A percentile compares a stretch with the other conserved stretches of the same genome.
These are phyloP conservation scores for Conops quadrifasciatus DNA, from an alignment of 2,888 invertebrate genomes.

Conservation along the genomic window DNA sequence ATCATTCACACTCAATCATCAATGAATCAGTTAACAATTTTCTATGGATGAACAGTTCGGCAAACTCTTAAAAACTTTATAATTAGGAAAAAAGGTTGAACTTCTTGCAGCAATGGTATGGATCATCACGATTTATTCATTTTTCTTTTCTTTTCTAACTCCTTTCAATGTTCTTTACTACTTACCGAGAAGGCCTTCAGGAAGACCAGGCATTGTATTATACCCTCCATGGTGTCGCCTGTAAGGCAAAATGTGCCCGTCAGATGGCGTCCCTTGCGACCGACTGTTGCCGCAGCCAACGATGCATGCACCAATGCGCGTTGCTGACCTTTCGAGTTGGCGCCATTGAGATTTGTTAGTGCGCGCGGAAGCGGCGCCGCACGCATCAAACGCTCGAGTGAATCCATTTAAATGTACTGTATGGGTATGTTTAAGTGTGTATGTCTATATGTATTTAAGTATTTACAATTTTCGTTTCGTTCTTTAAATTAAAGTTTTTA, in stretches of 20 bases:
- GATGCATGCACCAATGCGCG: constrained; percentile 82
- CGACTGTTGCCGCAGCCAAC: constrained; percentile 74
- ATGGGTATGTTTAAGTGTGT: background rate
- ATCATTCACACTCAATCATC: too few species aligned
- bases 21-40: too few species aligned
- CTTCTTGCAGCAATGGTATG: too few species aligned
- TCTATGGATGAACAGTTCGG: too few species aligned
- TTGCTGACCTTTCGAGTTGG: constrained; percentile 64
- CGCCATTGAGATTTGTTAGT: constrained; percentile 66
- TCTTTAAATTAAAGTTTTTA: too few species aligned
- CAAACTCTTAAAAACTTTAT: too few species aligned
- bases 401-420: constrained; percentile 71
- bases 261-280: constrained; percentile 82
- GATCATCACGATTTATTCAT: too few species aligned
- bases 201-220: constrained; percentile 91
- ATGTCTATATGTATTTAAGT: background rate
- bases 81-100: too few species aligned
- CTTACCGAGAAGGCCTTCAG: constrained; percentile 93
- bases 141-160: too few species aligned
- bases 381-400: constrained; percentile 81
- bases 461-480: background rate
- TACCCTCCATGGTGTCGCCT: constrained; percentile 92
- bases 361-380: constrained; percentile 75
- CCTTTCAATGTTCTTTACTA: constrained; percentile 44
- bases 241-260: constrained; percentile 89